phyloP scores from a whole-genome alignment of 2,113 vertebrate genomes.

The Seriola rivoliana region DNA sequence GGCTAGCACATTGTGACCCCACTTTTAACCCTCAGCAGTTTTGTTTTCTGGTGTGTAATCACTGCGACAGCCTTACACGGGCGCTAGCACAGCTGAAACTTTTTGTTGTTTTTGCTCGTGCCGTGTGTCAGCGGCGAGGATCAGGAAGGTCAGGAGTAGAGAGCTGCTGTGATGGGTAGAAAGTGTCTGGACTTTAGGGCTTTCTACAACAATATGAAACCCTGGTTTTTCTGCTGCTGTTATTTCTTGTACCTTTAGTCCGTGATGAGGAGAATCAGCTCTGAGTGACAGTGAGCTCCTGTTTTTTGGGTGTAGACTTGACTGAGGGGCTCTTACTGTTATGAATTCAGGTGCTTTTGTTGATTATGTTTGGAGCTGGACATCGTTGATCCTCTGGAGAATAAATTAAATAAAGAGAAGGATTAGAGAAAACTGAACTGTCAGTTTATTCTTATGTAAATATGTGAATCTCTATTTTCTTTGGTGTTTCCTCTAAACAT shows the following conservation, averaged over 20 bases:
- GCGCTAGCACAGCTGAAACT: not conserved
- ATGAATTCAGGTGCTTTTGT: not conserved
- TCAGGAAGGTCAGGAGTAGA: too few species aligned
- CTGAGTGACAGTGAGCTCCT: not conserved
- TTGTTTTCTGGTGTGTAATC: not conserved
- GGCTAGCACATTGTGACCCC: too few species aligned
- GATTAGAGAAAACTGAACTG: not conserved
- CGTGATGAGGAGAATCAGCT: not conserved
- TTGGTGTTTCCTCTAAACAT: conserved; percentile 18
- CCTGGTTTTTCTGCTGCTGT: too few species aligned
- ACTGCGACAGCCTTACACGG: not conserved
- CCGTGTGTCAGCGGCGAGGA: too few species aligned
- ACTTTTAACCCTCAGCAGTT: not conserved
- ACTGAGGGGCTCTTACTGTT: not conserved
- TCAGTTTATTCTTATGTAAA: conserved; percentile 1
- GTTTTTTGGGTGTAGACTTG: not conserved
- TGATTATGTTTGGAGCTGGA: not conserved
- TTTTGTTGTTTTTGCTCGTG: not conserved
- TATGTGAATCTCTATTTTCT: not conserved
- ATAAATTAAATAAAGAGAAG: not conserved
- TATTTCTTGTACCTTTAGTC: not conserved
- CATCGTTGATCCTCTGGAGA: not conserved
- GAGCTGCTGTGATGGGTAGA: too few species aligned
- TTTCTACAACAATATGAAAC: too few species aligned
- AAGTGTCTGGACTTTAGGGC: too few species aligned